Conservation (phyloP, 1,140 invertebrate genomes). For the Caenorhabditis inopinata region DNA sequence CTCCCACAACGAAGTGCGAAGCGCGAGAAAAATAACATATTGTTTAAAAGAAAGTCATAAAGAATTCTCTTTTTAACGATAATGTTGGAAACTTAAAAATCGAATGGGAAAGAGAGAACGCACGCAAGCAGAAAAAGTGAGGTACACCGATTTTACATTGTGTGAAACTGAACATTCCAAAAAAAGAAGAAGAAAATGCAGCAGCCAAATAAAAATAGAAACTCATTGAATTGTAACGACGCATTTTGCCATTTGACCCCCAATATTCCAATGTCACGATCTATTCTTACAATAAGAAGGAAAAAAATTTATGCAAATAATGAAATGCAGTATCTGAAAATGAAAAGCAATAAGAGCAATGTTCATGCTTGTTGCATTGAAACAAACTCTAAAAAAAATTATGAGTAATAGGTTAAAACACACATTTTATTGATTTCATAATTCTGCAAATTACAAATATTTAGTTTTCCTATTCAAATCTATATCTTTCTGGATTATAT, state of each 20-base stretch:
- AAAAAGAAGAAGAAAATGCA: no score
- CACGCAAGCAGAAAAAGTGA: neutral
- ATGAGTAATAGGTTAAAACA: no score
- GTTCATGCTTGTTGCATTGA: no score
- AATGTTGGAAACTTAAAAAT: neutral
- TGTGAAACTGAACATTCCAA: neutral
- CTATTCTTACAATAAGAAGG: neutral
- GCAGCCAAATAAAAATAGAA: neutral
- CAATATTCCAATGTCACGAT: neutral
- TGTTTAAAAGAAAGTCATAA: conserved; percentile 1
- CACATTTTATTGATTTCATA: no score
- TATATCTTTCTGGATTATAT: no score
- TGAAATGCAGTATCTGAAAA: neutral
- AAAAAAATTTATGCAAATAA: neutral
- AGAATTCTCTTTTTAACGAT: neutral
- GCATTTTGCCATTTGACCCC: neutral
- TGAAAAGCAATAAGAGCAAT: no score
- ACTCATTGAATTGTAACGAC: neutral
- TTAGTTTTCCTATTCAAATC: no score
- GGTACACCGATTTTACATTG: neutral
- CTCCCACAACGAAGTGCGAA: no score
- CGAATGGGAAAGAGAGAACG: neutral
- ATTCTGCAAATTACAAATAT: no score
- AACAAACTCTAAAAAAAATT: no score
- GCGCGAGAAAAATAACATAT: neutral